Evolutionary conservation across 2,113 vertebrate species (phyloP).

Genomic region (Thalassoma bifasciatum): DNA sequence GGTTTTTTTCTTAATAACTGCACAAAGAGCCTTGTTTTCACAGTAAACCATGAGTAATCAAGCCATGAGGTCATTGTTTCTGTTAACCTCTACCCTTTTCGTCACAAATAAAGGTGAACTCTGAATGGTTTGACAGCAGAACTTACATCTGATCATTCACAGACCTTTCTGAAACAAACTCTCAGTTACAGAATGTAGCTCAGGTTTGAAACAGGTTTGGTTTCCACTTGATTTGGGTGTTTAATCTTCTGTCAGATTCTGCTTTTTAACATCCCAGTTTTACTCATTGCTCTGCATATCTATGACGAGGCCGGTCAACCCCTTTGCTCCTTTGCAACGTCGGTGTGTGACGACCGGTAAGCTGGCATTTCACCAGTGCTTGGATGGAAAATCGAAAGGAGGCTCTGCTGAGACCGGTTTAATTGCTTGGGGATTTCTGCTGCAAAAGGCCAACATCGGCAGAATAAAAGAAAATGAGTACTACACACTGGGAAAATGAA

Average conservation of each 20-base stretch:
- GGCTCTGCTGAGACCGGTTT: constrained; percentile 31
- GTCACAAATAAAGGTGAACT: too few species aligned
- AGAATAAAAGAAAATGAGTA: constrained; percentile 21
- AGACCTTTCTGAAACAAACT: too few species aligned
- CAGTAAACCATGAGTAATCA: too few species aligned
- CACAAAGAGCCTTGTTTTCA: too few species aligned
- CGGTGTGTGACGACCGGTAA: constrained; percentile 9
- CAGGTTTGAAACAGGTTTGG: neutral
- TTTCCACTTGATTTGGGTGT: neutral
- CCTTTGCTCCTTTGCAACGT: neutral
- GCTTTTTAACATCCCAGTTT: neutral
- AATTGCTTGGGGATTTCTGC: constrained; percentile 64
- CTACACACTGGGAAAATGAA: constrained; percentile 1
- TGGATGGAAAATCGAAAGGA: constrained; percentile 51
- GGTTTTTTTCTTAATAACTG: too few species aligned
- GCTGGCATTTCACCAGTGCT: constrained; percentile 2
- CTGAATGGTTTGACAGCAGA: too few species aligned
- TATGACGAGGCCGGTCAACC: neutral
- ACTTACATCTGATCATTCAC: too few species aligned
- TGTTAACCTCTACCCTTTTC: too few species aligned
- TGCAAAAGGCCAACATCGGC: constrained; percentile 5
- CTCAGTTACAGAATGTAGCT: too few species aligned
- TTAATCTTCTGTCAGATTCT: constrained; percentile 3
- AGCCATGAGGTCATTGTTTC: too few species aligned
- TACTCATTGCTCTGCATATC: neutral